Conservation (phyloP, 2,888 invertebrate species). For the Phaonia tiefii region DNA sequence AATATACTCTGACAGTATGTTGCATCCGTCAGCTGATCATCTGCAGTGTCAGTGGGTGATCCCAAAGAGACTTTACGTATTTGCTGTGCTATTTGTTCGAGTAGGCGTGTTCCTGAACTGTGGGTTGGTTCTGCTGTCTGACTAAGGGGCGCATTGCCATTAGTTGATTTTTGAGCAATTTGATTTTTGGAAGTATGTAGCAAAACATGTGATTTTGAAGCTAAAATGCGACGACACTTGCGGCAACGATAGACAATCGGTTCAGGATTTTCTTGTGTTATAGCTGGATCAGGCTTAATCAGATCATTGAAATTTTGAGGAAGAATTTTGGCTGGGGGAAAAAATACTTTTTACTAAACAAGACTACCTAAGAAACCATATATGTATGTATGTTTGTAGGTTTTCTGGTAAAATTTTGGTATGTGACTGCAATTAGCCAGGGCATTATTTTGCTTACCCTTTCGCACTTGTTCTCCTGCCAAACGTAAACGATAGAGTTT, state of each 20-base stretch:
- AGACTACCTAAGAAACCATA: background rate
- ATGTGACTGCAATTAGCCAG: background rate
- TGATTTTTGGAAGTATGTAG: constrained; percentile 81
- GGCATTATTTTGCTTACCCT: constrained; percentile 81
- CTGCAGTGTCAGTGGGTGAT: constrained; percentile 44
- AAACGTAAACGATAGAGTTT: constrained; percentile 89
- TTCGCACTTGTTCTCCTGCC: constrained; percentile 90
- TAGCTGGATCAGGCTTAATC: constrained; percentile 82
- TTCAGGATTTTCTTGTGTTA: constrained; percentile 83
- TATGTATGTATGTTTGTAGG: background rate
- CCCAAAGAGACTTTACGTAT: constrained; percentile 74
- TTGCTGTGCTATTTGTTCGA: constrained; percentile 76
- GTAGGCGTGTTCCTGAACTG: constrained; percentile 67
- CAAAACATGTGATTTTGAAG: constrained; percentile 89
- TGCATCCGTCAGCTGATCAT: background rate
- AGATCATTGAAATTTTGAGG: constrained; percentile 89
- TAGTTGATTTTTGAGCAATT: constrained; percentile 4
- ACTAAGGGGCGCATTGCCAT: constrained; percentile 21
- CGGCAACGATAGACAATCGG: constrained; percentile 92
- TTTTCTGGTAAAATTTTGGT: constrained; percentile 26
- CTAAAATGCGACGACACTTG: constrained; percentile 91
- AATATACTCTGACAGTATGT: constrained; percentile 86
- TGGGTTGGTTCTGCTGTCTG: constrained; percentile 41
- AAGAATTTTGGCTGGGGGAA: constrained; percentile 86
- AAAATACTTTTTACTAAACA: constrained; percentile 15